phyloP scores from a whole-genome alignment of 1,140 invertebrate genomes.

The Hyles euphorbiae region DNA sequence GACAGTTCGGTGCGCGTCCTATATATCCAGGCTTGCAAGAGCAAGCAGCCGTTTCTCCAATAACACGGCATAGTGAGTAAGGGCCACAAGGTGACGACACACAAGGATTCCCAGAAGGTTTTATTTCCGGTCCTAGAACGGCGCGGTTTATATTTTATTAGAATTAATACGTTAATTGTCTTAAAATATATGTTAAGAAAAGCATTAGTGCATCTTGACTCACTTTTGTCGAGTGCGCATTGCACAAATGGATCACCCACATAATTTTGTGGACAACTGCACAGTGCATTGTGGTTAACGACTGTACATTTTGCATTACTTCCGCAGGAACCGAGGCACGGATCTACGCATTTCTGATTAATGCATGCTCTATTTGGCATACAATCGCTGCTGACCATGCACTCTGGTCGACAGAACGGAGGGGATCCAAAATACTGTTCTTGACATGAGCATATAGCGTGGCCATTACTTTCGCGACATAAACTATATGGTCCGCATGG shows the following conservation, averaged over 20 bases:
- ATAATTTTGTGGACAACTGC: constrained; percentile 81
- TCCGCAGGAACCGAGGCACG: constrained; percentile 85
- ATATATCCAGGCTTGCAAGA: constrained; percentile 84
- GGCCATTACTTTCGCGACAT: constrained; percentile 79
- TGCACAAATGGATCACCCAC: constrained; percentile 84
- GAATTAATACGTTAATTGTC: background rate
- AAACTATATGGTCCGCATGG: constrained; percentile 84
- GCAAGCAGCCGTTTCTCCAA: constrained; percentile 83
- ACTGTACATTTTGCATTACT: constrained; percentile 83
- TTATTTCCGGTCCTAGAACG: constrained; percentile 57
- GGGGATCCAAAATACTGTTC: constrained; percentile 81
- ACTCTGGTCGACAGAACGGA: constrained; percentile 84
- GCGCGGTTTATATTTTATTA: too few relatives aligned
- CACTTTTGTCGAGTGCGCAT: constrained; percentile 79
- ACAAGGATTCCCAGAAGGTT: constrained; percentile 79
- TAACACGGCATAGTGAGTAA: constrained; percentile 84
- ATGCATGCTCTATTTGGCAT: constrained; percentile 82
- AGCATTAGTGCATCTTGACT: constrained; percentile 38
- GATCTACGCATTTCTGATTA: constrained; percentile 85
- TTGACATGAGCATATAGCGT: constrained; percentile 84
- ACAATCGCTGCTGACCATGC: constrained; percentile 85
- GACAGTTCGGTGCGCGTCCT: constrained; percentile 84
- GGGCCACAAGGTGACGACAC: constrained; percentile 87
- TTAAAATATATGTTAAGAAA: too few relatives aligned
- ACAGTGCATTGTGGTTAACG: constrained; percentile 86